Evolutionary conservation across 2,888 invertebrate genomes (phyloP), one percentile per base, ranked within the genome.

Genomic region (Cataglyphis livida): DNA sequence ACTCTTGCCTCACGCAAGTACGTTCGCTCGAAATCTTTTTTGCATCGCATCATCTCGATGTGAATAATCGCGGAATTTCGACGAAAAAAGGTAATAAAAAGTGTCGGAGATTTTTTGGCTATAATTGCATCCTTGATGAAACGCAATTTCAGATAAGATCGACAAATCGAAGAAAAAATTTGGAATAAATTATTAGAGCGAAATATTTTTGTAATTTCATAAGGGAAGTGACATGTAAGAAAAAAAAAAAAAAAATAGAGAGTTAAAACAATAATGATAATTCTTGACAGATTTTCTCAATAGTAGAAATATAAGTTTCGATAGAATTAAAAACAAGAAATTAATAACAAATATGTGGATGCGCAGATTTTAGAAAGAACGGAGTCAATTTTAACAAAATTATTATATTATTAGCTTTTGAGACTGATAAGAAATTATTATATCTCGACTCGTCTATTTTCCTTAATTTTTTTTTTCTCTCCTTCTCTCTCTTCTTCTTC

Each of bases 31-130:
- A 18, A 41, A 78, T 78, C 32, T 25, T 25, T 64, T 65, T 44
- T 59, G 25, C 78, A 25, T 18, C 32, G 21, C 32, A 32, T 41
- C 59, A 44, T 75, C 70, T 15, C 71, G 73, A 73, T 68, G 64
- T 73, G 59, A 79, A 76, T 65, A 65, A n/a, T 18, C 25, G 35
- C 18, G n/a, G 12, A 65, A 76, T 76, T 66, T 7, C 76, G 54
- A 28, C 5, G 21, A 57, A 51, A 64, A 7, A 25, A 38, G 7
- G 9, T 12, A 18, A n/a, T 15, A 12, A 51, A 51, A 48, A 1
- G 28, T 61, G 15, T 25, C 5, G 15, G 3, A 21, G 10, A 32
- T 61, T 32, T 32, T 18, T 18, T 1, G 25, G 6, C 10, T 10
- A 35, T 51, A 62, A 74, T 51, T 51, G 10, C 18, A 51, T 3